Percentiles rank a stretch among this genome's conserved stretches.
These are phyloP conservation scores for Lepus europaeus DNA, from an alignment of 2,113 vertebrate species.

Conservation along the genomic window DNA sequence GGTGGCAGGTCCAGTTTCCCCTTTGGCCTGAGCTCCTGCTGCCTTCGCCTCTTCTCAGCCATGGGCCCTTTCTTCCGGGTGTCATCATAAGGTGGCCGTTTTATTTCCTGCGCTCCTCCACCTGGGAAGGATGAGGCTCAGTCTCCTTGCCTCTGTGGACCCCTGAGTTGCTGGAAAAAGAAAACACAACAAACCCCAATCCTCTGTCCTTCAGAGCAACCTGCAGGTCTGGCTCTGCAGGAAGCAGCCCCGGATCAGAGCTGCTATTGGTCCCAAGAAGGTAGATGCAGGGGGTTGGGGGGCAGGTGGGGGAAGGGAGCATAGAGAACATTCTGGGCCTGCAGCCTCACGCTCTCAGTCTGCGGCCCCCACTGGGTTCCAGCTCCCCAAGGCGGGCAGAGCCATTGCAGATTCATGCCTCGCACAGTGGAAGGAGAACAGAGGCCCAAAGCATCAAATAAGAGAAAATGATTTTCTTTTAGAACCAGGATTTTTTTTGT, in stretches of 20 bases:
- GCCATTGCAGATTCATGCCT: background rate
- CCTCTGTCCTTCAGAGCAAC: background rate
- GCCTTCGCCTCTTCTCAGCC: background rate
- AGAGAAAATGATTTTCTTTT: conserved; percentile 54
- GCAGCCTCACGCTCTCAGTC: background rate
- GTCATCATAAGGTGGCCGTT: background rate
- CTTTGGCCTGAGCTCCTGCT: background rate
- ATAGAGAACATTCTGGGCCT: background rate
- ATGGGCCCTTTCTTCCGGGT: background rate
- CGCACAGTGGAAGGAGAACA: background rate
- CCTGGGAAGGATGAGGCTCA: background rate
- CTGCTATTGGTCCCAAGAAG: background rate
- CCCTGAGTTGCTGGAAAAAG: background rate
- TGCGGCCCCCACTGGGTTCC: background rate
- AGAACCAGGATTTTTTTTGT: conserved; percentile 35
- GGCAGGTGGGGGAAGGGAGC: accelerated
- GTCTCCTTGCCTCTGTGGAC: conserved; percentile 17
- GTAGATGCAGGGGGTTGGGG: accelerated
- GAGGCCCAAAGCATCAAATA: conserved; percentile 46
- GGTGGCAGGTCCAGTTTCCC: background rate
- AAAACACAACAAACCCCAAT: background rate
- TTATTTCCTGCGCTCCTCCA: background rate
- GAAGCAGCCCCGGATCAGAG: background rate
- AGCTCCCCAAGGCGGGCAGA: background rate
- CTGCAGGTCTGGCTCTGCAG: background rate